Base-by-base conservation (phyloP, 2,113 vertebrate genomes). In the Amia ocellicauda region DNA sequence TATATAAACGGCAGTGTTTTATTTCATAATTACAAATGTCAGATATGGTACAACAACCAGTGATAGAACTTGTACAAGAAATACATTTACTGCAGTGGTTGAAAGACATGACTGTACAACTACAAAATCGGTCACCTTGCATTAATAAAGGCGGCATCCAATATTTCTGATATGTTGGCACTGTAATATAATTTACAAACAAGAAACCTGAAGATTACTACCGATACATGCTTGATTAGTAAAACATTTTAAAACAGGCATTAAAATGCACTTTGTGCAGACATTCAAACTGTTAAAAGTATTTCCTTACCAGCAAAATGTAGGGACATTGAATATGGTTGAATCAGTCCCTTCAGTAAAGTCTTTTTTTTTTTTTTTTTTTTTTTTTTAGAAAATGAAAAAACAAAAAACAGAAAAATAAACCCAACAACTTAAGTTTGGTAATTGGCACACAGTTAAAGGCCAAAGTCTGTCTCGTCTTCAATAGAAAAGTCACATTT, bases 1-100 rank as follows among this genome's bases (percentile, higher is more conserved):
- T 86, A 82, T 88, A 86, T 77, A 88, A 67, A 80, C 58, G 73
- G 87, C 89, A 92, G 86, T 90, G 88, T 90, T 88, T 89, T 83
- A 81, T 91, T 91, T 90, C 84, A 90, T 91, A 88, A 88, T 88
- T 89, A 88, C 83, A 87, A 90, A 90, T 86, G 83, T 82, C 78
- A 79, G 79, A 80, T 87, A 85, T 87, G 85, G 70, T 87, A 89
- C 85, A 87, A 89, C 76, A 86, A 83, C 85, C 86, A 86, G 85
- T 87, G 83, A 90, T 87, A 87, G 75, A 87, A 85, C 84, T 90
- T 85, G 78, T 85, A 89, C 75, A 85, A 85, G 70, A 88, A 83
- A 85, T 84, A 88, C 85, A 90, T 78, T 87, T 81, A 86, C 85
- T 85, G 85, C 84, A 90, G 85, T 88, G 87, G 84, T 90, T 86